Evolutionary conservation across 2,888 invertebrate genomes (phyloP), one percentile per base, ranked within the genome.

Genomic region (Andrena trimmerana): DNA sequence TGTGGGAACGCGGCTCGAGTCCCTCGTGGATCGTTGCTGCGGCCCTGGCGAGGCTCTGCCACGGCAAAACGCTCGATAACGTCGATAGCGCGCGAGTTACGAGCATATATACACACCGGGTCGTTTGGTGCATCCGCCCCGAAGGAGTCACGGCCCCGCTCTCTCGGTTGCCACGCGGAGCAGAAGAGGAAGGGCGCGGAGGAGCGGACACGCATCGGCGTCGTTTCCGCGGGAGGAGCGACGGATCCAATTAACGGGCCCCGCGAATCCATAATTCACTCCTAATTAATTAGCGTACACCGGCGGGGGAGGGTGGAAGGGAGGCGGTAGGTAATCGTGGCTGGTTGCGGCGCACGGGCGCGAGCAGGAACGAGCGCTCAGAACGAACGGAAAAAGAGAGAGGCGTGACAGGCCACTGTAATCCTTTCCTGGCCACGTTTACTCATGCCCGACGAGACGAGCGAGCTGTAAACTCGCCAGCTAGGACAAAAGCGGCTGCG

Each of bases 251-350:
- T 91, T 90, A 91, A 90, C 82, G 86, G 83, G 85, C 67, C 85
- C 86, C 78, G 78, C 81, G 83, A 87, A 91, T 91, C 91, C 91
- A 91, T 91, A 91, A 91, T 91, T 91, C 91, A 91, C 89, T 87
- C 88, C 87, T 90, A 90, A 91, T 91, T 91, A 91, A 91, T 91
- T 90, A 91, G 89, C 89, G 75, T 85, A 81, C 52, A 31, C 68
- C 52, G 59, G 65, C 54, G 60, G 52, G 69, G 36, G 65, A 63
- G 27, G 54, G 36, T 36, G 29, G 16, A 60, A 13, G 0, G 27
- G 48, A 48, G 20, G 57, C 10, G 54, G 8, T 33, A 16, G 62
- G 57, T 57, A 24, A 57, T 57, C 57, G 24, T 57, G 57, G 24
- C 24, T 24, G 57, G 24, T 57, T 48, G 52, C 31, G 10, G 16